Evolutionary conservation across 2,888 invertebrate species (phyloP), one percentile per base, ranked within the genome.

Genomic region (Ormia ochracea): DNA sequence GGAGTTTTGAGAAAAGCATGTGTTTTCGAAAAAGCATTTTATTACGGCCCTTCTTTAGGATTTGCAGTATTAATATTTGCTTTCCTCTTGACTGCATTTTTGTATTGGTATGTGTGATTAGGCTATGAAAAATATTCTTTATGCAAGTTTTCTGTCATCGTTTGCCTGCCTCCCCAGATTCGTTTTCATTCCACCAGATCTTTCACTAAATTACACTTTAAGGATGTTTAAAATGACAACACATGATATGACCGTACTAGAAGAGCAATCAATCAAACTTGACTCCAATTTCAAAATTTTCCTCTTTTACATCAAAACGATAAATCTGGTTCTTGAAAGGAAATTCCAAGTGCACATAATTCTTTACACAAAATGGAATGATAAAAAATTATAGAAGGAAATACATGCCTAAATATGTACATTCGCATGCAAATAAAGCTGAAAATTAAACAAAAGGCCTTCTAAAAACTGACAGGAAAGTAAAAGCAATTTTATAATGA

Each of bases 401-500:
- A 21, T 19, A 21, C 3, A 23, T n/a, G 7, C 14, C 10, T 6
- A n/a, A 12, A 1, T 17, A 41, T 14, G 6, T 5, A 17, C 6
- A 19, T 45, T 2, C 10, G 2, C 12, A n/a, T n/a, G n/a, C n/a
- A 36, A 33, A 45, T 19, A 38, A 19, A 38, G 50, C 0, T n/a
- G 12, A 19, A 61, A 45, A 19, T 31, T 21, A 45, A 61, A 61
- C 14, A 28, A 56, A 31, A 45, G 28, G 17, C 48, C 26, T 70
- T 50, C 23, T 41, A 50, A 14, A 10, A 58, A 14, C 33, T 33
- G 59, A 23, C 70, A 72, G 41, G 54, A 48, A 54, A 63, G 61
- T 17, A 61, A 66, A 31, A 75, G 14, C 21, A 45, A 54, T 54
- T 75, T 78, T 52, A 66, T 17, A 28, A 68, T 80, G 80, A 80